phyloP scores from a whole-genome alignment of 2,113 vertebrate species.

The Panthera leo region DNA sequence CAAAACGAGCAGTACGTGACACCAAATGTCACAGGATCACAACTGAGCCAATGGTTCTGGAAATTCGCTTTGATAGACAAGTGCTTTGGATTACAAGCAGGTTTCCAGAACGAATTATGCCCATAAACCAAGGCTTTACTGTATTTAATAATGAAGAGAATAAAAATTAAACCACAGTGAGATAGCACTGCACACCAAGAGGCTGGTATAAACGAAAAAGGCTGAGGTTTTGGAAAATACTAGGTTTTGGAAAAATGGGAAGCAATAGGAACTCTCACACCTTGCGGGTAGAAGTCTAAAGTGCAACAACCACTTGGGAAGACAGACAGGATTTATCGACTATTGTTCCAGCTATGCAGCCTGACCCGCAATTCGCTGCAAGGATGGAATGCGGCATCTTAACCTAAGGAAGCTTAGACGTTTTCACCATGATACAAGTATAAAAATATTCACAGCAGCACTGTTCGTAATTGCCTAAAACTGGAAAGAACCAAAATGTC shows the following conservation, averaged over 20 bases:
- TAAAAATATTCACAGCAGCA: neutral
- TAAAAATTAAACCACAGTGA: neutral
- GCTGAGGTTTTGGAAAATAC: neutral
- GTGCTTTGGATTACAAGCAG: no score
- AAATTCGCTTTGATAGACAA: no score
- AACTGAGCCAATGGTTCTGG: no score
- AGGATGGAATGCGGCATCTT: neutral
- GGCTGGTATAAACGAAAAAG: neutral
- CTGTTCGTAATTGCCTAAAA: neutral
- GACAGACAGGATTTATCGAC: neutral
- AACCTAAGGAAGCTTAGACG: neutral
- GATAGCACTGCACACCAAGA: neutral
- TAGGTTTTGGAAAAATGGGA: neutral
- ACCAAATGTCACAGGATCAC: no score
- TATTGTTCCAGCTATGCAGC: neutral
- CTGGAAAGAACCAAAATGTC: neutral
- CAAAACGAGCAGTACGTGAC: no score
- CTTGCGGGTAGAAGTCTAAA: neutral
- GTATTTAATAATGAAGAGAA: neutral
- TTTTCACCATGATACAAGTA: neutral
- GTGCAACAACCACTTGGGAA: neutral
- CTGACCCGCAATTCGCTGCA: neutral
- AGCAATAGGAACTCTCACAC: rapidly evolving
- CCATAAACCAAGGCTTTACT: no score
- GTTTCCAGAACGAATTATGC: no score